Evolutionary conservation across 2,888 invertebrate species (phyloP).

Genomic region (Zygogramma bicolorata): DNA sequence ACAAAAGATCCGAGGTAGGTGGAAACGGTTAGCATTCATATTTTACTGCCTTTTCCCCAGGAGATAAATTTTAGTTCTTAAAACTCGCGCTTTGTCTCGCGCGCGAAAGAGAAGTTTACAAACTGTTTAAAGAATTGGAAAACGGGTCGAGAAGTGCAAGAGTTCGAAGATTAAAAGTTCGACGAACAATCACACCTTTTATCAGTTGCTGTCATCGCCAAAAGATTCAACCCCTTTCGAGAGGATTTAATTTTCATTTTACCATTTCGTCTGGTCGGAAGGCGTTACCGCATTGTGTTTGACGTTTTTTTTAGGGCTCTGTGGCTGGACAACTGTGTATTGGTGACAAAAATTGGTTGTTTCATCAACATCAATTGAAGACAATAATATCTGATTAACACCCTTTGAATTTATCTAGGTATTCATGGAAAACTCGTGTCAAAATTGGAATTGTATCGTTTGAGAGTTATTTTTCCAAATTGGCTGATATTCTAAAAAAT

Average conservation of each 20-base stretch:
- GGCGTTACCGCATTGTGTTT: constrained; percentile 8
- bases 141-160: constrained; percentile 31
- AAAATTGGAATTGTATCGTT: no score
- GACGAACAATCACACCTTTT: constrained; percentile 34
- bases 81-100: constrained; percentile 42
- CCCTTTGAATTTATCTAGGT: no score
- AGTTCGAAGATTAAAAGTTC: constrained; percentile 43
- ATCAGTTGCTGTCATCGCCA: constrained; percentile 44
- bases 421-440: no score
- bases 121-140: constrained; percentile 35
- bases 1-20: constrained; percentile 43
- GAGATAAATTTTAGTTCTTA: constrained; percentile 39
- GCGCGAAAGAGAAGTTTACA: constrained; percentile 32
- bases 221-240: constrained; percentile 42
- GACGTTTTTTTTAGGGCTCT: constrained; percentile 17
- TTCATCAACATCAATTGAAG: no score
- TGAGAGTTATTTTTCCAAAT: no score
- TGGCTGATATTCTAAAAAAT: no score
- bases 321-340: no score
- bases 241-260: constrained; percentile 33
- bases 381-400: no score
- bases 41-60: constrained; percentile 34
- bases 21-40: constrained; percentile 41
- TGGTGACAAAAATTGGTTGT: no score
- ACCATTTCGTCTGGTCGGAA: constrained; percentile 21